Base-by-base conservation (phyloP, 2,797 vertebrate genomes). In the Cebuella pygmaea region DNA sequence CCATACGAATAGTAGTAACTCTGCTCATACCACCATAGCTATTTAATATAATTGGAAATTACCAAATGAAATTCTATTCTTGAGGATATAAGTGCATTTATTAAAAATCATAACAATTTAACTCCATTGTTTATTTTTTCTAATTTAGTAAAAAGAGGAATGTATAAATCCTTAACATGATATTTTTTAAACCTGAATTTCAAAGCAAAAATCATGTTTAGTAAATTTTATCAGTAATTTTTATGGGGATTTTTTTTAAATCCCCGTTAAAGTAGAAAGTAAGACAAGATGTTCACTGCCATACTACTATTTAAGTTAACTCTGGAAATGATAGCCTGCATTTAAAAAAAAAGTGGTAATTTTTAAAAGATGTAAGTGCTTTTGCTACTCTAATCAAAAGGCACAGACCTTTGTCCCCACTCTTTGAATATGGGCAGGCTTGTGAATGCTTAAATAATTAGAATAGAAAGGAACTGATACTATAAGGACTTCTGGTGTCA, bases 121-220 rank as follows among this genome's bases (percentile, higher is more conserved):
- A 39, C 5, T 50, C n/a, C 11, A 41, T 48, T 74, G 76, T 26
- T 88, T 12, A 88, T 52, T 85, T 78, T 67, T 36, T 78, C 81
- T 12, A 91, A 93, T 79, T 93, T 76, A 95, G 46, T 91, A 76
- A 94, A 90, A 90, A 88, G 0, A 75, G 3, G 33, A 85, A 95
- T 59, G 19, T 59, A 86, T 64, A 19, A 9, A 79, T 55, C 41
- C n/a, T 67, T 57, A 95, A 59, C n/a, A 75, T 36, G 5, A 55
- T 94, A 44, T 93, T 95, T 89, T 50, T 92, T 64, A 96, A 96
- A 87, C 22, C 26, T 90, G 4, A 67, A 41, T 33, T 46, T 90
- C 72, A 88, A 94, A 95, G 90, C 41, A 96, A 82, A 96, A 92
- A 74, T 89, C 57, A 80, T 27, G 4, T 61, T 36, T 76, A 27